A percentile compares a stretch with the other conserved stretches of the same genome.
Evolutionary conservation across 2,113 vertebrate genomes (phyloP).

Genomic region (Polypterus senegalus): DNA sequence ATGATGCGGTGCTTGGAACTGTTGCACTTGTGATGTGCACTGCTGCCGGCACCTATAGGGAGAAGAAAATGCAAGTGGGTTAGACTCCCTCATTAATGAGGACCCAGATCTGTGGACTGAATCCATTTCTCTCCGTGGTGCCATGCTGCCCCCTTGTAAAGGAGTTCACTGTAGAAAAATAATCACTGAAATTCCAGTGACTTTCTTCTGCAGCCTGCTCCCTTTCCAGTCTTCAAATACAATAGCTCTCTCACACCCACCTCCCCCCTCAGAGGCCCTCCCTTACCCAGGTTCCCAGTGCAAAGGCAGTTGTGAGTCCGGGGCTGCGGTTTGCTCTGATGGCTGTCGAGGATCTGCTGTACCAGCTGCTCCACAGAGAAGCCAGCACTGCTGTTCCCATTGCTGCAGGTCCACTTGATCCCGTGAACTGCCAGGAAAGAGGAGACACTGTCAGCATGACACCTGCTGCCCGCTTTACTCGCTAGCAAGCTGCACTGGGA

Average conservation of each 20-base stretch:
- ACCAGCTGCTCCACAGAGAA: conserved; percentile 98
- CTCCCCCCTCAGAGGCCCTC: not conserved
- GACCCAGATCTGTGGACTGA: too few relatives aligned
- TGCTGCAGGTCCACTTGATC: conserved; percentile 99
- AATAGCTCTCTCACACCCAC: not conserved
- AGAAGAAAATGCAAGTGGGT: conserved; percentile 17
- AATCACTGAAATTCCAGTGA: not conserved
- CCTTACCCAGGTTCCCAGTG: conserved; percentile 94
- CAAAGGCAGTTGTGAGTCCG: conserved; percentile 99
- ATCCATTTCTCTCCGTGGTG: not conserved
- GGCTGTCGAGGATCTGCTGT: conserved; percentile 97
- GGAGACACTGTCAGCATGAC: conserved; percentile 55
- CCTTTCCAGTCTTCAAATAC: not conserved
- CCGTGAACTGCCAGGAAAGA: conserved; percentile 84
- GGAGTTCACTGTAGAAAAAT: not conserved
- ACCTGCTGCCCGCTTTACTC: conserved; percentile 9
- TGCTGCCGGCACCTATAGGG: conserved; percentile 84
- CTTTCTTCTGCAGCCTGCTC: conserved; percentile 12
- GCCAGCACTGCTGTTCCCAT: conserved; percentile 96
- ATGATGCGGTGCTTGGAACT: conserved; percentile 99
- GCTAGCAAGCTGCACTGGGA: not conserved
- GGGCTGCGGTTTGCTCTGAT: conserved; percentile 97
- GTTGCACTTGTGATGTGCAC: conserved; percentile 97
- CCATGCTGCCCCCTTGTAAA: not conserved
- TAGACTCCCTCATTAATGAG: too few relatives aligned